These are phyloP conservation scores for Trichechus manatus DNA, from an alignment of 2,113 vertebrate genomes.

Conservation along the genomic window DNA sequence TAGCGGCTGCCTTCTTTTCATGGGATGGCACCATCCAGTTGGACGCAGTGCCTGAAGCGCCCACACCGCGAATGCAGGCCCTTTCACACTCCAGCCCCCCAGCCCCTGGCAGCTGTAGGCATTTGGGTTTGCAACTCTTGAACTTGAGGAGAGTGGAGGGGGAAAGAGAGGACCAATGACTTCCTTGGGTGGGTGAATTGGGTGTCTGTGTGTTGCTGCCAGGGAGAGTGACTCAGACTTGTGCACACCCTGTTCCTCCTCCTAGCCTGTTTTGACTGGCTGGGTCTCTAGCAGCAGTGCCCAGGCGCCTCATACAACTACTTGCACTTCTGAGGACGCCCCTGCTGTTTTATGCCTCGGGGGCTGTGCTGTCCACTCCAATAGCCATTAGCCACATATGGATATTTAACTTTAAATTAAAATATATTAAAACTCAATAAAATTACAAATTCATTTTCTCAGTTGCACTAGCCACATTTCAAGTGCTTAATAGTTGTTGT, in stretches of 20 bases:
- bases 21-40: not conserved
- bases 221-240: not conserved
- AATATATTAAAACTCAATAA: slow-evolving; percentile 25
- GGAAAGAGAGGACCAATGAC: not conserved
- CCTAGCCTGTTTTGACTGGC: not conserved
- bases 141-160: not conserved
- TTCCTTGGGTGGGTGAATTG: not conserved
- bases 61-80: fast-evolving
- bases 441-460: not conserved
- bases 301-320: not conserved
- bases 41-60: not conserved
- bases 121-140: not conserved
- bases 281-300: not conserved
- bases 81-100: not conserved
- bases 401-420: slow-evolving; percentile 27
- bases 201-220: not conserved
- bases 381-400: not conserved
- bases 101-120: not conserved
- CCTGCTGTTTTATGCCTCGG: not conserved
- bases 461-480: not conserved
- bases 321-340: not conserved
- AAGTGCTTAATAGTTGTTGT: not conserved
- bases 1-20: not conserved
- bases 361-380: not conserved
- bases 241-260: not conserved